Evolutionary conservation across 2,113 vertebrate genomes (phyloP), one percentile per base, ranked within the genome.

Genomic region (Clupea harengus): DNA sequence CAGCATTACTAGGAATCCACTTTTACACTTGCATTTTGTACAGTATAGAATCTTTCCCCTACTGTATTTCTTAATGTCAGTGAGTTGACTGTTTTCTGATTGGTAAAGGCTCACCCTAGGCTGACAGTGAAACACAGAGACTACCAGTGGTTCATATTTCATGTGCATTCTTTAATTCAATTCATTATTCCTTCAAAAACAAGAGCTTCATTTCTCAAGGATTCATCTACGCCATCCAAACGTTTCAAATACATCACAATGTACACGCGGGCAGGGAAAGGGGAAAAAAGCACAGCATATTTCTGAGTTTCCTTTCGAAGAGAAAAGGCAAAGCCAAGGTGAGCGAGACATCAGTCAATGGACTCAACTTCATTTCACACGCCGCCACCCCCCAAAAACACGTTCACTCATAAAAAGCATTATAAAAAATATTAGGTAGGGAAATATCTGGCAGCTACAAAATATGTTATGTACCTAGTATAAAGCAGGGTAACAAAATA

Each of bases 401-500:
- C 50, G 46, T 84, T 90, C 80, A 22, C 60, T 89, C 86, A 89
- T 90, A 92, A 87, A 92, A 92, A 91, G 83, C 45, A 87, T 81
- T 88, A 91, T 88, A 90, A 91, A 89, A 93, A 92, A 90, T 88
- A 60, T 84, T 67, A 82, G 67, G 88, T 85, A 84, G 87, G 82
- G 81, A 84, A 87, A 90, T 85, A 91, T 88, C 85, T 83, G 82
- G 88, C 45, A 80, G 90, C 89, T 92, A 93, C 88, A 88, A 86
- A 89, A 81, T 81, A 88, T 84, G 81, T 86, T 88, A 86, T 93
- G 92, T 91, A 92, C 87, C 91, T 91, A 88, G 89, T 95, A 93
- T 90, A 93, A 93, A 93, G 28, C 72, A 17, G 72, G 72, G 72
- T 78, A 78, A 88, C 89, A 93, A 94, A 93, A 95, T 91, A 91